Percentiles rank a stretch among this genome's conserved stretches.
Evolutionary conservation across 2,888 invertebrate genomes (phyloP).

Genomic region (Monochamus alternatus): DNA sequence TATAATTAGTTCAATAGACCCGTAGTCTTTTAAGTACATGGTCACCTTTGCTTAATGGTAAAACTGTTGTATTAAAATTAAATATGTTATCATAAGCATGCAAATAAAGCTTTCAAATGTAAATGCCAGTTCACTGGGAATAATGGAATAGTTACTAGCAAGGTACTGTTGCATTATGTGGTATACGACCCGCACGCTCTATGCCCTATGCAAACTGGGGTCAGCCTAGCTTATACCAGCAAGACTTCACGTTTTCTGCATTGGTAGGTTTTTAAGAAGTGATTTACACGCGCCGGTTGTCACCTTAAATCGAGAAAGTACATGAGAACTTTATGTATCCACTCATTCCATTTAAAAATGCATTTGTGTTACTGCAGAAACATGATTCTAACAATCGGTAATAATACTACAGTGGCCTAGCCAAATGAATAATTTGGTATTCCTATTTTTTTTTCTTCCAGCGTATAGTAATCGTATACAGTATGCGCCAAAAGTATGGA

Average conservation of each 20-base stretch:
- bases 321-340: not conserved
- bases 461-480: too few relatives aligned
- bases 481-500: too few relatives aligned
- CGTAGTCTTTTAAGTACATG: not conserved
- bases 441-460: too few relatives aligned
- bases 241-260: constrained; percentile 30
- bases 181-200: constrained; percentile 31
- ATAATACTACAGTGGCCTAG: too few relatives aligned
- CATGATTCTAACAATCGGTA: too few relatives aligned
- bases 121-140: constrained; percentile 16
- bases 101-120: constrained; percentile 30
- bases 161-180: constrained; percentile 29
- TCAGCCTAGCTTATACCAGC: constrained; percentile 25
- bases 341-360: too few relatives aligned
- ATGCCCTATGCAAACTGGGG: constrained; percentile 34
- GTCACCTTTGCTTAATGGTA: not conserved
- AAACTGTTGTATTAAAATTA: not conserved
- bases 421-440: too few relatives aligned
- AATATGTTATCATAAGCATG: constrained; percentile 23
- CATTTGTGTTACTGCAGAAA: too few relatives aligned
- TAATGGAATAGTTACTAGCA: constrained; percentile 27
- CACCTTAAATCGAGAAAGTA: not conserved
- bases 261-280: constrained; percentile 9
- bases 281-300: not conserved
- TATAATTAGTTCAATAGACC: too few relatives aligned